Evolutionary conservation across 1,140 invertebrate genomes (phyloP).

Genomic region (Alviniconcha marisindica): DNA sequence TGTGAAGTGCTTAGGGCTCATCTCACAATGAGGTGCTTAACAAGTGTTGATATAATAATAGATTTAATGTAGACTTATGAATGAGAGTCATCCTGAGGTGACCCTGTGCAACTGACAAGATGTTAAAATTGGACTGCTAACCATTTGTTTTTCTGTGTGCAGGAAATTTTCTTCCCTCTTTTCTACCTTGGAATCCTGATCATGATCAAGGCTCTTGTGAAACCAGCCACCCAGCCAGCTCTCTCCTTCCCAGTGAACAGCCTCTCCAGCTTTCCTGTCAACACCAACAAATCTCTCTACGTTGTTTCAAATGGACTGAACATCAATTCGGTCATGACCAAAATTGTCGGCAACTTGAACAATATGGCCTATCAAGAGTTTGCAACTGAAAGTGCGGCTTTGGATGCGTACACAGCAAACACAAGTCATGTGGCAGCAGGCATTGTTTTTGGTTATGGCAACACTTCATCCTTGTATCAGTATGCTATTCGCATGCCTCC

Average conservation of each 20-base stretch:
- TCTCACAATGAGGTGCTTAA: too few species aligned
- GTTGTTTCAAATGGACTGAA: slow-evolving; percentile 44
- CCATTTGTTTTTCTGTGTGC: slow-evolving; percentile 42
- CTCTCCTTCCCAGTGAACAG: slow-evolving; percentile 45
- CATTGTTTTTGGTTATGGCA: slow-evolving; percentile 40
- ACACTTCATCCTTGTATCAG: neutral
- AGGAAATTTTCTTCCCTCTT: slow-evolving; percentile 65
- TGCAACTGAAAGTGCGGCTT: slow-evolving; percentile 38
- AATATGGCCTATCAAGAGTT: slow-evolving; percentile 35
- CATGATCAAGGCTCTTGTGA: slow-evolving; percentile 50
- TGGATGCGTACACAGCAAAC: slow-evolving; percentile 40
- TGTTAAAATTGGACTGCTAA: neutral
- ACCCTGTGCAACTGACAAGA: neutral
- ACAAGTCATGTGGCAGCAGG: slow-evolving; percentile 25
- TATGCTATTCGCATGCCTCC: slow-evolving; percentile 45
- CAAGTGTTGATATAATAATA: too few species aligned
- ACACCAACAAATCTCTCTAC: slow-evolving; percentile 41
- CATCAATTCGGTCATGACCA: slow-evolving; percentile 45
- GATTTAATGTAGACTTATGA: too few species aligned
- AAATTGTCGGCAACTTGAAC: slow-evolving; percentile 41
- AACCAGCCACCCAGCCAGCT: slow-evolving; percentile 45
- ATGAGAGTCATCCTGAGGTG: neutral
- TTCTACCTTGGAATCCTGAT: slow-evolving; percentile 60
- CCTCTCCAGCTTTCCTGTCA: slow-evolving; percentile 14
- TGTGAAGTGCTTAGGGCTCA: neutral